Percentiles rank a stretch among this genome's conserved stretches.
Conservation (phyloP, 2,888 invertebrate genomes). For the Lasioglossum pauxillum region DNA sequence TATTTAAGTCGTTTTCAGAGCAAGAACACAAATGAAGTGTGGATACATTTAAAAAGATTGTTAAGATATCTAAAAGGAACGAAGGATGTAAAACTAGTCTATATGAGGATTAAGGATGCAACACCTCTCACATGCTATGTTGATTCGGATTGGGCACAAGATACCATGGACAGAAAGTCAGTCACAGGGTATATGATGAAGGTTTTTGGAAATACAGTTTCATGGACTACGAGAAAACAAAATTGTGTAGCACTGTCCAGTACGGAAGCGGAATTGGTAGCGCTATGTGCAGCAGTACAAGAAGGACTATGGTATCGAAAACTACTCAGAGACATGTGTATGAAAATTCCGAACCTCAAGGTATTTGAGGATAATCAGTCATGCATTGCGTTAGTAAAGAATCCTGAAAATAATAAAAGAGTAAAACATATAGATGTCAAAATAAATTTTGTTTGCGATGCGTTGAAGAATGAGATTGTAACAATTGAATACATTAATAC, state of each 20-base stretch:
- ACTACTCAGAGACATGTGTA: too few species aligned
- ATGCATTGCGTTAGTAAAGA: not conserved
- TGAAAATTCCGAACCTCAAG: too few species aligned
- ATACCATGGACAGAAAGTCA: slow-evolving; percentile 27
- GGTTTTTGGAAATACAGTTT: not conserved
- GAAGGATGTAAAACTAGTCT: too few species aligned
- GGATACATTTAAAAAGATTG: too few species aligned
- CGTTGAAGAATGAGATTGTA: not conserved
- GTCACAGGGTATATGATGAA: slow-evolving; percentile 15
- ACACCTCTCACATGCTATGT: too few species aligned
- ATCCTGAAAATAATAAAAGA: not conserved
- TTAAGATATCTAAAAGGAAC: too few species aligned
- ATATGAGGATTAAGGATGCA: too few species aligned
- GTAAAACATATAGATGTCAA: slow-evolving; percentile 7
- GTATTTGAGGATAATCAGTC: too few species aligned
- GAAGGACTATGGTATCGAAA: too few species aligned
- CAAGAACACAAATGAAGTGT: too few species aligned
- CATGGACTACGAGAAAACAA: slow-evolving; percentile 27
- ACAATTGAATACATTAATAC: not conserved
- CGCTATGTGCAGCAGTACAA: slow-evolving; percentile 7
- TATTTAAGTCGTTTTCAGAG: too few species aligned
- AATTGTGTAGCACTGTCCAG: slow-evolving; percentile 19
- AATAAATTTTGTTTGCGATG: not conserved
- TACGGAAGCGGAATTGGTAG: slow-evolving; percentile 27
- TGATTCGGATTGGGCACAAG: too few species aligned